phyloP scores from a whole-genome alignment of 1,140 invertebrate species.

The Lithobius niger region DNA sequence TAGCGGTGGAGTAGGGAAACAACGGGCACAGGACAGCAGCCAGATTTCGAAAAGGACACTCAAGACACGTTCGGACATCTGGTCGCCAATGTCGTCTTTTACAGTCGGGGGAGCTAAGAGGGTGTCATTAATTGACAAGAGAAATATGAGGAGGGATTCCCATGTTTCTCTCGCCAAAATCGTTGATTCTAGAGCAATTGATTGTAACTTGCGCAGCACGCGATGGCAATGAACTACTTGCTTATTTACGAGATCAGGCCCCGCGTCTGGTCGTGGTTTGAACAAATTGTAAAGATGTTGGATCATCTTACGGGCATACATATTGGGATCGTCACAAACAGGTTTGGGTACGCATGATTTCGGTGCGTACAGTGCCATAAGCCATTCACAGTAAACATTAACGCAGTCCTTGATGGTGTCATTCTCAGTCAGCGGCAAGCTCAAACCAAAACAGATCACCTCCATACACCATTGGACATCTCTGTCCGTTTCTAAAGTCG shows the following conservation, averaged over 20 bases:
- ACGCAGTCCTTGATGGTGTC: slow-evolving; percentile 92
- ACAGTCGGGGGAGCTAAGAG: slow-evolving; percentile 79
- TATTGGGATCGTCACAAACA: slow-evolving; percentile 74
- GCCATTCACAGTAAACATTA: slow-evolving; percentile 93
- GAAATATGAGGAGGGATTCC: slow-evolving; percentile 74
- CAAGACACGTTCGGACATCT: slow-evolving; percentile 83
- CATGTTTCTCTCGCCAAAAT: slow-evolving; percentile 73
- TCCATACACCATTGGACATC: slow-evolving; percentile 88
- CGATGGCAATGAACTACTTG: slow-evolving; percentile 92
- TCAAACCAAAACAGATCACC: slow-evolving; percentile 78
- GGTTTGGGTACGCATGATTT: slow-evolving; percentile 72
- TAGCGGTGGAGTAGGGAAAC: slow-evolving; percentile 79
- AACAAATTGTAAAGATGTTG: slow-evolving; percentile 90
- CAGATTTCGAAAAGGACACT: slow-evolving; percentile 90
- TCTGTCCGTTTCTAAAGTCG: slow-evolving; percentile 30
- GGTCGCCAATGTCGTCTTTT: slow-evolving; percentile 86
- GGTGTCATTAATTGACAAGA: slow-evolving; percentile 84
- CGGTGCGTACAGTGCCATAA: slow-evolving; percentile 71
- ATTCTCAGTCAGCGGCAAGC: slow-evolving; percentile 74
- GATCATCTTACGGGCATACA: slow-evolving; percentile 82
- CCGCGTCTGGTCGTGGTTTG: slow-evolving; percentile 80
- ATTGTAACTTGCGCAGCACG: slow-evolving; percentile 75
- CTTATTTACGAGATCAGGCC: slow-evolving; percentile 78
- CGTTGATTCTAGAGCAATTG: slow-evolving; percentile 65
- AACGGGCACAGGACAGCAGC: slow-evolving; percentile 78